Base-by-base conservation (phyloP, 2,888 invertebrate species). In the Fissipunctia ypsillon region DNA sequence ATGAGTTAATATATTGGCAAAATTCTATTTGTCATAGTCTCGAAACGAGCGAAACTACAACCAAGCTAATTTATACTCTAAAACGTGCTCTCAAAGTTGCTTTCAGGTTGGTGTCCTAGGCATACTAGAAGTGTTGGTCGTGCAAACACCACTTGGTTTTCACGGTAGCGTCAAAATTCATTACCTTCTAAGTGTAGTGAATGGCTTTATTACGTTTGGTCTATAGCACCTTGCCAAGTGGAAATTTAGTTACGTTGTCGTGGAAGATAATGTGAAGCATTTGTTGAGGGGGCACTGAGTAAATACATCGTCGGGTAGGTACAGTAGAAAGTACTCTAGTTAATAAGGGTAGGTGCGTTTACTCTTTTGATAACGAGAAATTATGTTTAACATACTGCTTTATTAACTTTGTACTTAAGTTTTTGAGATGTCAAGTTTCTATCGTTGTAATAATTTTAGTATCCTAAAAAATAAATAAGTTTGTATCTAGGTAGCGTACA, bases 151-250 rank as follows among this genome's bases (percentile, higher is more conserved):
- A 69, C 78, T 72, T 68, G 78, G 81, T 75, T 87, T 81, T 83
- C 82, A 80, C 69, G 76, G 78, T 66, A 75, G 81, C 84, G 81
- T 85, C 84, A 84, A 86, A 87, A 87, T 87, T 87, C 87, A 86
- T 87, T 87, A 86, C 78, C 73, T 87, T 64, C 35, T 86, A 78
- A 87, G 84, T 83, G 80, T 82, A 75, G 78, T 74, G 80, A 87
- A 87, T 84, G 73, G 77, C 81, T 83, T 86, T 79, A 84, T 84
- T 81, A 81, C 80, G 61, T 81, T 83, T 76, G 77, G 76, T 78
- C 80, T 81, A 72, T 76, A 63, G 61, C 61, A 31, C 67, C 74
- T 78, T 65, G 50, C 35, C 65, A 77, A 84, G 81, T 66, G 76
- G 72, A 69, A 83, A 80, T 78, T 84, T 72, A 84, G 78, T 83